These are phyloP conservation scores for Isichthys henryi DNA, from an alignment of 2,113 vertebrate genomes.

Conservation along the genomic window DNA sequence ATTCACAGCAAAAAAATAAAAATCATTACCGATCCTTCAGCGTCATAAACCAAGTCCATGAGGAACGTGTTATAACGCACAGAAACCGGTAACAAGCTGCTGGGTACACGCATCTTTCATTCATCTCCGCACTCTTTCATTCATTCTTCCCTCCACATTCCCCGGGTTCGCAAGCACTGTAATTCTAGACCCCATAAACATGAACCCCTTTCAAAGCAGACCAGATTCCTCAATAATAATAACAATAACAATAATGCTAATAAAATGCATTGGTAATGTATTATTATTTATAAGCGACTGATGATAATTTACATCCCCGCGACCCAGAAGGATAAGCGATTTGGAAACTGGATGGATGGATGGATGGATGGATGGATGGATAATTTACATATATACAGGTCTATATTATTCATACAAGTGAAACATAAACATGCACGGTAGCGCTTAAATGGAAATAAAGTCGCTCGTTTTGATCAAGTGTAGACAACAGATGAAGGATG, in stretches of 20 bases:
- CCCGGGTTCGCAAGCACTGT: neutral
- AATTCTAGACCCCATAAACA: neutral
- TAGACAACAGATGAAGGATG: neutral
- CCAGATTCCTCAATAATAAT: neutral
- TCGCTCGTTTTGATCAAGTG: neutral
- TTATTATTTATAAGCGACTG: neutral
- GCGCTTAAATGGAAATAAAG: neutral
- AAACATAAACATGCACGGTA: neutral
- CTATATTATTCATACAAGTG: neutral
- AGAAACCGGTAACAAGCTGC: neutral
- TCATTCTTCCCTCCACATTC: conserved; percentile 4
- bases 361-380: too few species aligned
- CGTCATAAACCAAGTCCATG: neutral
- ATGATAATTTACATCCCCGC: too few species aligned
- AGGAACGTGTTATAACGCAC: neutral
- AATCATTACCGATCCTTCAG: neutral
- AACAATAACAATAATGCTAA: neutral
- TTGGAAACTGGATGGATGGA: too few species aligned
- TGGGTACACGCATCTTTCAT: neutral
- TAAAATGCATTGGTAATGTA: neutral
- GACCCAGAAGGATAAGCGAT: too few species aligned
- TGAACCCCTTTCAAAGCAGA: neutral
- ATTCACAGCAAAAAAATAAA: neutral
- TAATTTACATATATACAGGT: neutral
- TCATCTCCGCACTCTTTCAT: neutral